phyloP scores from a whole-genome alignment of 1,140 invertebrate species.

The Lutraria rhynchaena region DNA sequence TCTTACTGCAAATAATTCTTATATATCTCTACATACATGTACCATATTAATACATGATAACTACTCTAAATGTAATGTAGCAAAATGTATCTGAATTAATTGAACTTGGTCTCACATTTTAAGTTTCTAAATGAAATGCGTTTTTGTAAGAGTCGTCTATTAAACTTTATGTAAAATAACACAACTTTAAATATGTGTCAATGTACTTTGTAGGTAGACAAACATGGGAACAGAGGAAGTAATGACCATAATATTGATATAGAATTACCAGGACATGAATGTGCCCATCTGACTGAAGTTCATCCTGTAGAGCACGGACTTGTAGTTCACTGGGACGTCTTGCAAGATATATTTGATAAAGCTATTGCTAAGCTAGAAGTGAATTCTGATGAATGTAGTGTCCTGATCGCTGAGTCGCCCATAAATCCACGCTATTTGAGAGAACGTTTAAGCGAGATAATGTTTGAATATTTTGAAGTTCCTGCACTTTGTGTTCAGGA shows the following conservation, averaged over 20 bases:
- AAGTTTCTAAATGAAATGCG: no score
- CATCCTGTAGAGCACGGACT: constrained; percentile 41
- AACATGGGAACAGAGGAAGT: no score
- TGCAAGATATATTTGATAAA: constrained; percentile 33
- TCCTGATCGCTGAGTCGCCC: constrained; percentile 35
- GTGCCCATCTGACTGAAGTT: neutral
- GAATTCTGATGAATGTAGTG: neutral
- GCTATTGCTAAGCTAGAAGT: constrained; percentile 20
- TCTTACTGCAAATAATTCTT: no score
- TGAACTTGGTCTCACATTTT: no score
- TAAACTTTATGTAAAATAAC: no score
- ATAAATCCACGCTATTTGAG: constrained; percentile 42
- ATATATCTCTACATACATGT: no score
- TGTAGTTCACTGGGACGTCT: constrained; percentile 39
- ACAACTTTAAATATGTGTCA: no score
- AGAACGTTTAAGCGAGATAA: constrained; percentile 37
- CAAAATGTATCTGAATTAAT: no score
- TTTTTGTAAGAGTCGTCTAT: no score
- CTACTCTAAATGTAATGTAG: no score
- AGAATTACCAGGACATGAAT: constrained; percentile 3
- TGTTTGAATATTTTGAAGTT: constrained; percentile 43
- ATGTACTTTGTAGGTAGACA: no score
- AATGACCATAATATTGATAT: neutral
- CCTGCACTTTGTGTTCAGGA: constrained; percentile 24
- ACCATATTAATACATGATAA: no score